A percentile compares a stretch with the other conserved stretches of the same genome.
Conservation (phyloP, 2,113 vertebrate species). For the Lethenteron camtschaticum region DNA sequence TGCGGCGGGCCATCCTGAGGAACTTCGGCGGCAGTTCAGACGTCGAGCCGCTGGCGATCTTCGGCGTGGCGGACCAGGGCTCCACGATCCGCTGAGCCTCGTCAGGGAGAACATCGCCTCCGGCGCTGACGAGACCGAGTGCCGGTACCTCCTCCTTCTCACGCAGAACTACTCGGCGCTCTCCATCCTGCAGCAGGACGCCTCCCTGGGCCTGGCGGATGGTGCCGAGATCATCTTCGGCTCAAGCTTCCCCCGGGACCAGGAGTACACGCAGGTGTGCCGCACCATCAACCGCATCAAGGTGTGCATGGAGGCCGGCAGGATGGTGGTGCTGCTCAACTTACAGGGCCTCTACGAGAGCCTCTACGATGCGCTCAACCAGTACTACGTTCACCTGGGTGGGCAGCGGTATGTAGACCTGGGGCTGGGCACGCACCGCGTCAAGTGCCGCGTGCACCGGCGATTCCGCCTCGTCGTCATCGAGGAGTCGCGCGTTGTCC, state of each 20-base stretch:
- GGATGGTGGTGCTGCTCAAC: slow-evolving; percentile 62
- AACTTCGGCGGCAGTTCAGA: slow-evolving; percentile 73
- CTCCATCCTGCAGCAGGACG: slow-evolving; percentile 49
- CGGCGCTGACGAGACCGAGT: slow-evolving; percentile 31
- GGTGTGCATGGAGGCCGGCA: slow-evolving; percentile 84
- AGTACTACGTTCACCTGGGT: slow-evolving; percentile 73
- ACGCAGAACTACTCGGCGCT: slow-evolving; percentile 70
- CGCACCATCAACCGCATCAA: slow-evolving; percentile 82
- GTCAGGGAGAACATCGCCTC: slow-evolving; percentile 44
- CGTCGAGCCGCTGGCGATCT: slow-evolving; percentile 36
- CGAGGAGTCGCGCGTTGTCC: slow-evolving; percentile 68
- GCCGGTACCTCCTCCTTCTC: slow-evolving; percentile 61
- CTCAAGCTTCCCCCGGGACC: slow-evolving; percentile 77
- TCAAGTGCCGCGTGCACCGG: slow-evolving; percentile 73
- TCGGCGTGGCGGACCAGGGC: slow-evolving; percentile 13
- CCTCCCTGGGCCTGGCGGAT: slow-evolving; percentile 20
- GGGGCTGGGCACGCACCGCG: slow-evolving; percentile 75
- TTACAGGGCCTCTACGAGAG: slow-evolving; percentile 89
- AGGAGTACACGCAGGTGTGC: slow-evolving; percentile 82
- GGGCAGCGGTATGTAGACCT: slow-evolving; percentile 86
- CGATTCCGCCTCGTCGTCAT: slow-evolving; percentile 64
- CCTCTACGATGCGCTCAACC: slow-evolving; percentile 82
- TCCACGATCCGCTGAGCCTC: slow-evolving; percentile 15
- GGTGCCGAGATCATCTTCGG: slow-evolving; percentile 86
- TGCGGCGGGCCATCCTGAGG: slow-evolving; percentile 40